These are phyloP conservation scores for Taenioides sp. DNA, from an alignment of 2,797 vertebrate species.

Conservation along the genomic window DNA sequence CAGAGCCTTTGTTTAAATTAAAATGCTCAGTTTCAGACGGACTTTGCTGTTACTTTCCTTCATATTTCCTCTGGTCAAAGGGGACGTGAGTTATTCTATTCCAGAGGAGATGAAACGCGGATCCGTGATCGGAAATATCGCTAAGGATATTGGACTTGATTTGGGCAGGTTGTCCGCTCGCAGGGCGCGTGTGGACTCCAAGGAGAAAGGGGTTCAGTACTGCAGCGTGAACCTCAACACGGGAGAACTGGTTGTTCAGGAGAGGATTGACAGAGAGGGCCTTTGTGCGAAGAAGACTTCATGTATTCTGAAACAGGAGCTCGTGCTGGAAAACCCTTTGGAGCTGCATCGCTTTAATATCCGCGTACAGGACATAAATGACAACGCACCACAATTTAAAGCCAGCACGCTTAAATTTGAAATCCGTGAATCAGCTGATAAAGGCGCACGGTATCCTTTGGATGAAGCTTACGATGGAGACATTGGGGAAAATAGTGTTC, in stretches of 20 bases:
- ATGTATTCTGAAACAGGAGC: slow-evolving; percentile 71
- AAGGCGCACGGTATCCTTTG: slow-evolving; percentile 63
- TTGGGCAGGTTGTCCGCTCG: slow-evolving; percentile 27
- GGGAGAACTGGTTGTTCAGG: slow-evolving; percentile 41
- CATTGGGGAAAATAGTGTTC: slow-evolving; percentile 68
- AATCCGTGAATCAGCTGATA: slow-evolving; percentile 55
- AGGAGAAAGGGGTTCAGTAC: slow-evolving; percentile 42
- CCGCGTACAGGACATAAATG: slow-evolving; percentile 76
- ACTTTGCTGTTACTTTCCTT: neutral
- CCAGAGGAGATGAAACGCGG: slow-evolving; percentile 44
- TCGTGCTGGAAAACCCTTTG: slow-evolving; percentile 76
- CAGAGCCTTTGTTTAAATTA: too few relatives aligned
- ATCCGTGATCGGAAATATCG: slow-evolving; percentile 57
- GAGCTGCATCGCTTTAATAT: slow-evolving; percentile 72
- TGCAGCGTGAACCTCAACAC: slow-evolving; percentile 41
- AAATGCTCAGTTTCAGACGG: neutral
- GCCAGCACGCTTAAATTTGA: slow-evolving; percentile 65
- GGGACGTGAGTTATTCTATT: slow-evolving; percentile 46
- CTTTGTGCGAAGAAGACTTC: slow-evolving; percentile 51
- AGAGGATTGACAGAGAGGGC: slow-evolving; percentile 52
- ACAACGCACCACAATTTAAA: slow-evolving; percentile 74
- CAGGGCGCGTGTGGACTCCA: slow-evolving; percentile 44
- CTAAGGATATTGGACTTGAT: slow-evolving; percentile 51
- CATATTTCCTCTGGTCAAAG: slow-evolving; percentile 23
- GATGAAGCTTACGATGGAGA: slow-evolving; percentile 73